Percentiles rank a stretch among this genome's conserved stretches.
These are phyloP conservation scores for Pseudomyrmex cubaensis DNA, from an alignment of 1,140 invertebrate species.

Conservation along the genomic window DNA sequence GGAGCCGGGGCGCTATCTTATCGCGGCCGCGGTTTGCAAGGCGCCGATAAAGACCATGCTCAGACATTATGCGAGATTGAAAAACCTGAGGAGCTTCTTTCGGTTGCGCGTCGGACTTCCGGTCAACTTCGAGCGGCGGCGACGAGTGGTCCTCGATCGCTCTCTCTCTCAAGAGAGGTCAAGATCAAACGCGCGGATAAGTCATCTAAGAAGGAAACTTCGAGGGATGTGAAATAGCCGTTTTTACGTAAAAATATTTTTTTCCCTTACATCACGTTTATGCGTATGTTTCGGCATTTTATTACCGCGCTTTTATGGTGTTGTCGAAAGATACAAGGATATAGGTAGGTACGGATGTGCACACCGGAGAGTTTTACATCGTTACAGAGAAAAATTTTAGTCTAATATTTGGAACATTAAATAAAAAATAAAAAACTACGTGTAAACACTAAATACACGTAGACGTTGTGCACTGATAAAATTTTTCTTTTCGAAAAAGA, in stretches of 20 bases:
- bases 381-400: background rate
- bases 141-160: conserved; percentile 10
- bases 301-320: background rate
- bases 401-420: background rate
- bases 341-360: background rate
- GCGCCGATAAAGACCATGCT: conserved; percentile 73
- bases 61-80: conserved; percentile 84
- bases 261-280: background rate
- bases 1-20: conserved; percentile 80
- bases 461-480: background rate
- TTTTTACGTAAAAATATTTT: conserved; percentile 21
- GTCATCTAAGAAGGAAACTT: conserved; percentile 35
- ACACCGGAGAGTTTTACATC: background rate
- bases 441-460: background rate
- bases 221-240: conserved; percentile 2
- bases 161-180: conserved; percentile 33
- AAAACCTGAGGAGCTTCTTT: conserved; percentile 79
- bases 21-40: conserved; percentile 80
- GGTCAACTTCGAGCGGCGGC: conserved; percentile 62
- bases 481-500: background rate
- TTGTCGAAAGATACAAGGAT: background rate
- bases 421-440: background rate
- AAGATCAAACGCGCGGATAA: conserved; percentile 55
- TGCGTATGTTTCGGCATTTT: background rate
- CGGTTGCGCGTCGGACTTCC: conserved; percentile 74